Conservation (phyloP, 2,113 vertebrate genomes). For the Syrmaticus mikado region DNA sequence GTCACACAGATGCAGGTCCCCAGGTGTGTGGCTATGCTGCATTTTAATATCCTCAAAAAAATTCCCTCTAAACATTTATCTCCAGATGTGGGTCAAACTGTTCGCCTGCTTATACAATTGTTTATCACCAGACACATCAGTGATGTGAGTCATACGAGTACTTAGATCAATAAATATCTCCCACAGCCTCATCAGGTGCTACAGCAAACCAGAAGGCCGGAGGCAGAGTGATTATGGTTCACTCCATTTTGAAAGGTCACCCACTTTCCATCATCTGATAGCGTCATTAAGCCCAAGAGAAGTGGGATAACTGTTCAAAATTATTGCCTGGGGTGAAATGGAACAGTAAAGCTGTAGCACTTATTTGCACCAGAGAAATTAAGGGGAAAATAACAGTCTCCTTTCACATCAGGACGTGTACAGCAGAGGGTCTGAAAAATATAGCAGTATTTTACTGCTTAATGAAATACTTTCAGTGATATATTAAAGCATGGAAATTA, state of each 20-base stretch:
- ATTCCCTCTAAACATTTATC: background rate
- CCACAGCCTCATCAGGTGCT: background rate
- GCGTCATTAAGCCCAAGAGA: background rate
- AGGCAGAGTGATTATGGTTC: background rate
- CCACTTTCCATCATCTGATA: conserved; percentile 22
- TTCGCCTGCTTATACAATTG: background rate
- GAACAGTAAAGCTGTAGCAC: background rate
- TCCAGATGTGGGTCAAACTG: background rate
- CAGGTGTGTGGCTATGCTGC: background rate
- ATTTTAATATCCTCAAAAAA: background rate
- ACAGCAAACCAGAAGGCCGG: background rate
- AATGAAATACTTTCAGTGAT: background rate
- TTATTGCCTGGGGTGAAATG: conserved; percentile 40
- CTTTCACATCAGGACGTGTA: background rate
- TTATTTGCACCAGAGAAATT: conserved; percentile 30
- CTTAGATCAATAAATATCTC: background rate
- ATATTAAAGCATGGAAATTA: background rate
- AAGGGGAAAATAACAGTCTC: background rate
- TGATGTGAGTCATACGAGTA: background rate
- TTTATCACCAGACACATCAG: background rate
- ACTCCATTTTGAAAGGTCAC: conserved; percentile 21
- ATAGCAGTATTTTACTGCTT: background rate
- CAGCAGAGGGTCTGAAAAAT: conserved; percentile 2
- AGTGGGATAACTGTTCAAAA: conserved; percentile 10
- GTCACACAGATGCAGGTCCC: no score